These are phyloP conservation scores for Agrypnus murinus DNA, from an alignment of 2,888 invertebrate genomes.

Conservation along the genomic window DNA sequence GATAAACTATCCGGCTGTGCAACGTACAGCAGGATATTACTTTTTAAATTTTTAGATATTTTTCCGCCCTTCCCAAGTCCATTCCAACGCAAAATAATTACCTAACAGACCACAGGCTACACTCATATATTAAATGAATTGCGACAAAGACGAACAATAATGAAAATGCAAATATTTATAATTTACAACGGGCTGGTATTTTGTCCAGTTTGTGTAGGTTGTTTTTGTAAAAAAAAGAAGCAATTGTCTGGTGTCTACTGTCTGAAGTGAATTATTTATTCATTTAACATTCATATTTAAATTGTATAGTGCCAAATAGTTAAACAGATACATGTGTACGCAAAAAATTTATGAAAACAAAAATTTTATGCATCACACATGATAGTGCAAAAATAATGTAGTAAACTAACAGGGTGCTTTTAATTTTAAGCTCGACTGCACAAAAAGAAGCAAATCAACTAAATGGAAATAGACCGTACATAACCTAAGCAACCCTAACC, in stretches of 20 bases:
- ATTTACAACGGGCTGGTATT: conserved; percentile 46
- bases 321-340: neutral
- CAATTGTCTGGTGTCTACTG: conserved; percentile 22
- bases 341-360: neutral
- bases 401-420: neutral
- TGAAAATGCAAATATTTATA: conserved; percentile 51
- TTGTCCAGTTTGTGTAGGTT: conserved; percentile 34
- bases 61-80: conserved; percentile 42
- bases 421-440: conserved; percentile 34
- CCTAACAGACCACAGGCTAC: conserved; percentile 44
- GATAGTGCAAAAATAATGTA: too few relatives aligned
- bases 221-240: conserved; percentile 27
- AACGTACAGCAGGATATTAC: conserved; percentile 44
- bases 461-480: conserved; percentile 56
- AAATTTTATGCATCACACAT: neutral
- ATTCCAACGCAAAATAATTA: conserved; percentile 46
- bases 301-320: conserved; percentile 21
- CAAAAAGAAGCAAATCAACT: conserved; percentile 58
- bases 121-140: conserved; percentile 46
- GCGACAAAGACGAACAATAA: conserved; percentile 48
- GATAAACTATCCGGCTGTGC: conserved; percentile 41
- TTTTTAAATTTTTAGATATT: conserved; percentile 50
- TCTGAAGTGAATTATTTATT: conserved; percentile 27
- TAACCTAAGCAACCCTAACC: conserved; percentile 47
- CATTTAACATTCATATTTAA: conserved; percentile 35